These are phyloP conservation scores for Unio pictorum DNA, from an alignment of 2,888 invertebrate species.

Conservation along the genomic window DNA sequence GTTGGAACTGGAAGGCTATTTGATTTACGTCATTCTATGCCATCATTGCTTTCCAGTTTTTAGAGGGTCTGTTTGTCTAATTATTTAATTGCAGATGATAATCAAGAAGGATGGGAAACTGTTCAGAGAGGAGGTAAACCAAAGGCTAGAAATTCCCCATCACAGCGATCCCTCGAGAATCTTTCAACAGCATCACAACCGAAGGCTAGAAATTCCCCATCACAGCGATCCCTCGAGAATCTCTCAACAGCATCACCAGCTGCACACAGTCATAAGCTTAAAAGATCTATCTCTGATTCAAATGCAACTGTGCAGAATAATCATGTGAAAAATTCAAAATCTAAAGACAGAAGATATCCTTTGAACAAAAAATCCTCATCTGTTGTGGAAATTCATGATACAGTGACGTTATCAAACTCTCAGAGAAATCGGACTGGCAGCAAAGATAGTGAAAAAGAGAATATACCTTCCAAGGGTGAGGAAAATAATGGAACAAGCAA, in stretches of 20 bases:
- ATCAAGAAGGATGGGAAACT: conserved; percentile 85
- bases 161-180: conserved; percentile 58
- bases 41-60: too few species aligned
- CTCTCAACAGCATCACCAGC: conserved; percentile 33
- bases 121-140: conserved; percentile 77
- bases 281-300: conserved; percentile 53
- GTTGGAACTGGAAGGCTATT: too few species aligned
- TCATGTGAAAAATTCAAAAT: conserved; percentile 5
- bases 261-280: conserved; percentile 41
- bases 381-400: background rate
- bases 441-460: conserved; percentile 64
- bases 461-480: conserved; percentile 34
- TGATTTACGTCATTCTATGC: too few species aligned
- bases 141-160: conserved; percentile 72
- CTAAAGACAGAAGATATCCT: conserved; percentile 5
- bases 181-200: conserved; percentile 37
- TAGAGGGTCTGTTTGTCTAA: too few species aligned
- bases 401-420: conserved; percentile 1
- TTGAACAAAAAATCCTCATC: background rate
- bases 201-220: conserved; percentile 72
- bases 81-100: conserved; percentile 41
- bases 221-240: conserved; percentile 59
- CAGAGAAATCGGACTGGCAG: conserved; percentile 40
- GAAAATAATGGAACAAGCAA: conserved; percentile 2
- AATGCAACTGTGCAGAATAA: conserved; percentile 31